Base-by-base conservation (phyloP, 2,113 vertebrate species). In the Xyliphius kryptos region DNA sequence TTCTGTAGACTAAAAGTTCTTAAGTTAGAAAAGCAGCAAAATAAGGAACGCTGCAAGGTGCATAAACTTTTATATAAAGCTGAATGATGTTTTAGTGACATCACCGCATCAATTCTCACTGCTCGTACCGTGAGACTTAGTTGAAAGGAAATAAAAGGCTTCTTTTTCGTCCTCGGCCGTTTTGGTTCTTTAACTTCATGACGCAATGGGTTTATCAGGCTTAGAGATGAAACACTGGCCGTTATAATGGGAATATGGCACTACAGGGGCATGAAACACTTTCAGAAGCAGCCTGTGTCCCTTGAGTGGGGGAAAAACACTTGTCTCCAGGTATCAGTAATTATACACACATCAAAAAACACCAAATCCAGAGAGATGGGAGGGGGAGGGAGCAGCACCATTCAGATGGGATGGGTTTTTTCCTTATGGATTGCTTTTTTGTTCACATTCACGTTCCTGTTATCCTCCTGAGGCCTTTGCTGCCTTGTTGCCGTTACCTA, bases 401-500 rank as follows among this genome's bases (percentile, higher is more conserved):
- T 62, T 75, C 83, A 79, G 72, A 37, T 51, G 82, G 78, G 81
- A 79, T 63, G 63, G 65, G 49, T 62, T 73, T 77, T n/a, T 73
- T 69, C 74, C 68, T 75, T 70, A 26, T 73, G 75, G 68, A 60
- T 70, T 73, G 60, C 69, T 75, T 71, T 74, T 80, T 73, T 61
- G 58, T 66, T 78, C 57, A 8, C 51, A 47, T 63, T 50, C 80
- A 43, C 10, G 9, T 69, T 62, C 71, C 48, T 60, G 59, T 26
- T 49, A 14, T 73, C 86, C 88, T 87, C 90, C 81, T 80, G 76
- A 85, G 82, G 91, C 84, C 88, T 80, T 82, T 89, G 84, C 87
- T 89, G 91, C 85, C 89, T 90, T 89, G 88, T 90, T 92, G 86
- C 89, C 88, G 86, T 89, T 57, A 86, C 87, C 88, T 83, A 89